phyloP scores from a whole-genome alignment of 2,113 vertebrate species.

The Erinaceus europaeus region DNA sequence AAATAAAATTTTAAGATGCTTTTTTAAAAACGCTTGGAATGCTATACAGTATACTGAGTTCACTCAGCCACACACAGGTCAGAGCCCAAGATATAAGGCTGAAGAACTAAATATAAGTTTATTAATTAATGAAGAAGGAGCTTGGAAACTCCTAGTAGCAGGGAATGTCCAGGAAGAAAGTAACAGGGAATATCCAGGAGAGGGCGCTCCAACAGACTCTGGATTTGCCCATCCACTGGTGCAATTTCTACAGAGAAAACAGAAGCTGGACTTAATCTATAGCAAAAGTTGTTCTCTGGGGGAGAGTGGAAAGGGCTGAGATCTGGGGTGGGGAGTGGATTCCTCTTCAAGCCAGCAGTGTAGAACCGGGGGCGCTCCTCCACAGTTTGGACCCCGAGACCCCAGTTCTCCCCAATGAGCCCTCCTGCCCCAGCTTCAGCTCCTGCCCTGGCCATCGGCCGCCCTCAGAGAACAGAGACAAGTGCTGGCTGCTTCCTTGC shows the following conservation, averaged over 20 bases:
- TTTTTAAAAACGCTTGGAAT: too few relatives aligned
- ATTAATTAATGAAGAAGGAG: too few relatives aligned
- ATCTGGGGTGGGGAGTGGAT: background rate
- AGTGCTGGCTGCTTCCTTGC: constrained; percentile 12
- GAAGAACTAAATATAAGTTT: background rate
- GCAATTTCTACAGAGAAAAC: background rate
- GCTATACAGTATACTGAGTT: too few relatives aligned
- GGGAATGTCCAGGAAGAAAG: background rate
- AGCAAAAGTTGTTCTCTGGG: background rate
- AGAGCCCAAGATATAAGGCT: background rate
- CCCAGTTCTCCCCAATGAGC: background rate
- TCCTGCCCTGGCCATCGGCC: background rate
- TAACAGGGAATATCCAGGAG: background rate
- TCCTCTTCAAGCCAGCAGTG: background rate
- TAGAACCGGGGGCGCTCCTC: background rate
- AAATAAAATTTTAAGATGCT: too few relatives aligned
- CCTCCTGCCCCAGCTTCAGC: background rate
- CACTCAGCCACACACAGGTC: background rate
- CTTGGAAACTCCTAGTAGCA: too few relatives aligned
- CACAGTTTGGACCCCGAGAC: background rate
- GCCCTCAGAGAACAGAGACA: background rate
- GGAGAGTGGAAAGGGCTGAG: background rate
- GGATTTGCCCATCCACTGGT: background rate
- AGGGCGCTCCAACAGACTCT: background rate
- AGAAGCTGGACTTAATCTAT: background rate